Conservation (phyloP, 2,888 invertebrate genomes). For the Lissonota sp. region DNA sequence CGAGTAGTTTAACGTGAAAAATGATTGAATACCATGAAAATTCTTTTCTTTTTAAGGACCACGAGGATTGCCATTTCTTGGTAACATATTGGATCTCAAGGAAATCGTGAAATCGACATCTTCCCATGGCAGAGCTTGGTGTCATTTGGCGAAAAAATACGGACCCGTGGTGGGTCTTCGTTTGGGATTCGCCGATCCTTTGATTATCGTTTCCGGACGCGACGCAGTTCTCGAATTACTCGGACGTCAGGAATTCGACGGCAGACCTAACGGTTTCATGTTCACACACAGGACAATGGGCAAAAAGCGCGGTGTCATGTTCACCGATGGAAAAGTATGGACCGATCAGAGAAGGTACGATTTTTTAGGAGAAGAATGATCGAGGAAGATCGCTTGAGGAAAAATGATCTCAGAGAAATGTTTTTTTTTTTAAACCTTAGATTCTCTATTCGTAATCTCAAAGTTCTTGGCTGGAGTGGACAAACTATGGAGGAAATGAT, state of each 20-base stretch:
- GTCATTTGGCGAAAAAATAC: conserved; percentile 86
- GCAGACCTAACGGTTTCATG: conserved; percentile 89
- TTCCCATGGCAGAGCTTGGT: conserved; percentile 87
- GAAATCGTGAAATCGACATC: conserved; percentile 81
- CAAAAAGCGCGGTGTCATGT: conserved; percentile 88
- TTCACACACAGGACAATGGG: conserved; percentile 88
- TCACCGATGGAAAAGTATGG: conserved; percentile 89
- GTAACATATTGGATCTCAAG: conserved; percentile 84
- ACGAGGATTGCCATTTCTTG: conserved; percentile 85
- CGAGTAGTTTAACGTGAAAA: neutral
- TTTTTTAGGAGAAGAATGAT: neutral
- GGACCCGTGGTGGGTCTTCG: conserved; percentile 88
- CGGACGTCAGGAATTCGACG: conserved; percentile 87
- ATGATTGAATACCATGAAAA: no score
- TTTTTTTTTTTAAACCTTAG: conserved; percentile 71
- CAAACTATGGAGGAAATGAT: conserved; percentile 87
- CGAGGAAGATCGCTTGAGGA: neutral
- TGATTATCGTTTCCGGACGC: conserved; percentile 88
- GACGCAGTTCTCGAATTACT: conserved; percentile 87
- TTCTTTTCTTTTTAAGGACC: conserved; percentile 83
- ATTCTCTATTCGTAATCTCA: conserved; percentile 88
- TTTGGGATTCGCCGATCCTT: conserved; percentile 85
- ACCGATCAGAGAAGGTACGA: conserved; percentile 86
- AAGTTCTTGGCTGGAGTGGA: conserved; percentile 88
- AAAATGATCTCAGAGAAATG: conserved; percentile 3